A percentile compares a stretch with the other conserved stretches of the same genome.
phyloP scores from a whole-genome alignment of 2,888 invertebrate genomes.

The Tipula vernalis region DNA sequence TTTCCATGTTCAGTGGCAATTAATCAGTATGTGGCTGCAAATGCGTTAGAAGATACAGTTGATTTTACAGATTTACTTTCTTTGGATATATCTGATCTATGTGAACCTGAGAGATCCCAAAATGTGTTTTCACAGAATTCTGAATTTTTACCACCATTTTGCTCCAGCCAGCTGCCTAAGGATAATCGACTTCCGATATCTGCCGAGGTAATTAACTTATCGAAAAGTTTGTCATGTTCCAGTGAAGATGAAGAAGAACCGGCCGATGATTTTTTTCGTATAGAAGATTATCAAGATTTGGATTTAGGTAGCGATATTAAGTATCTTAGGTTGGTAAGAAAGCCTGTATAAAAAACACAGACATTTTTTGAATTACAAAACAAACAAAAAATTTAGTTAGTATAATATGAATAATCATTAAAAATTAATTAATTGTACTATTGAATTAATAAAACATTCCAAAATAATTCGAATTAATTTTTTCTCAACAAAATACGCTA shows the following conservation, averaged over 20 bases:
- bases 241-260: not conserved
- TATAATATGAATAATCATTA: no score
- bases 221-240: not conserved
- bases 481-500: no score
- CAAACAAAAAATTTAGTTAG: no score
- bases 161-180: not conserved
- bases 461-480: no score
- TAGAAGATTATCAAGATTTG: not conserved
- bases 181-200: not conserved
- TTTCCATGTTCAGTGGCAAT: not conserved
- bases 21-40: not conserved
- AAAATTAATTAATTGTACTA: no score
- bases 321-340: no score
- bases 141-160: not conserved
- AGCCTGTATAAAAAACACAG: no score
- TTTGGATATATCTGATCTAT: not conserved
- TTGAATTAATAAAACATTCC: no score
- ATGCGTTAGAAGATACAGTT: not conserved
- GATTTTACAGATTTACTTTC: not conserved
- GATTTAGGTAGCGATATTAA: not conserved
- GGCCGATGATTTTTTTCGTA: not conserved
- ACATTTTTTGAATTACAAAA: no score
- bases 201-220: not conserved
- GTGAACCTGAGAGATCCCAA: not conserved
- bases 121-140: not conserved